Evolutionary conservation across 64 coral and sea anemone species (phyloP).

Genomic region (Trachythela sp.): DNA sequence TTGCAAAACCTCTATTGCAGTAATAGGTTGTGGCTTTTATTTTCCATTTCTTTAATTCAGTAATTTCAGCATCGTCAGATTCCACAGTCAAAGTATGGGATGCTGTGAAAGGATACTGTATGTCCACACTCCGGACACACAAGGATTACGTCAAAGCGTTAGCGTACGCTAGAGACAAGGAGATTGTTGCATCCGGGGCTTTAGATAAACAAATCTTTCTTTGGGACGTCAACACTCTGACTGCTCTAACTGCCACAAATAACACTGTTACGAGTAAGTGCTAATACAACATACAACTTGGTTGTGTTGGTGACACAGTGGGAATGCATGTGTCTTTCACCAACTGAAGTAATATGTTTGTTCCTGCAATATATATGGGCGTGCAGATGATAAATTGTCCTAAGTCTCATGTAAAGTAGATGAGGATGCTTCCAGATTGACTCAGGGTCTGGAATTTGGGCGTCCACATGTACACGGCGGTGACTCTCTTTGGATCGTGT

Average conservation of each 20-base stretch:
- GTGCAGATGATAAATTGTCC: too few relatives aligned
- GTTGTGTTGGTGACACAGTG: too few relatives aligned
- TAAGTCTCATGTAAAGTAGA: too few relatives aligned
- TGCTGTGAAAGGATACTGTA: conserved; percentile 70
- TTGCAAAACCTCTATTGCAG: too few relatives aligned
- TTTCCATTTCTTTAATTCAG: background rate
- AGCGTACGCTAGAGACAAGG: conserved; percentile 79
- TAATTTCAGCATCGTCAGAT: conserved; percentile 92
- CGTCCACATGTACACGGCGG: too few relatives aligned
- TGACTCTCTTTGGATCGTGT: too few relatives aligned
- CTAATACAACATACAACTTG: background rate
- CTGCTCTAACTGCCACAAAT: conserved; percentile 90
- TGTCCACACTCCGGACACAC: conserved; percentile 87
- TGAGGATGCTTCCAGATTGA: too few relatives aligned
- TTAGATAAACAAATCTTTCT: conserved; percentile 92
- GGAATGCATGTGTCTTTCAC: too few relatives aligned
- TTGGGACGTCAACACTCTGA: conserved; percentile 98
- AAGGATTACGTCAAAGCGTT: conserved; percentile 93
- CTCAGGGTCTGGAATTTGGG: too few relatives aligned
- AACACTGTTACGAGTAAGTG: conserved; percentile 96
- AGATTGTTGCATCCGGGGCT: conserved; percentile 82
- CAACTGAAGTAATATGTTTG: too few relatives aligned
- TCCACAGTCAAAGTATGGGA: conserved; percentile 95
- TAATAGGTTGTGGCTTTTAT: background rate
- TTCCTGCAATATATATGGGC: too few relatives aligned